Evolutionary conservation across 2,888 invertebrate genomes (phyloP), one percentile per base, ranked within the genome.

Genomic region (Phania funesta): DNA sequence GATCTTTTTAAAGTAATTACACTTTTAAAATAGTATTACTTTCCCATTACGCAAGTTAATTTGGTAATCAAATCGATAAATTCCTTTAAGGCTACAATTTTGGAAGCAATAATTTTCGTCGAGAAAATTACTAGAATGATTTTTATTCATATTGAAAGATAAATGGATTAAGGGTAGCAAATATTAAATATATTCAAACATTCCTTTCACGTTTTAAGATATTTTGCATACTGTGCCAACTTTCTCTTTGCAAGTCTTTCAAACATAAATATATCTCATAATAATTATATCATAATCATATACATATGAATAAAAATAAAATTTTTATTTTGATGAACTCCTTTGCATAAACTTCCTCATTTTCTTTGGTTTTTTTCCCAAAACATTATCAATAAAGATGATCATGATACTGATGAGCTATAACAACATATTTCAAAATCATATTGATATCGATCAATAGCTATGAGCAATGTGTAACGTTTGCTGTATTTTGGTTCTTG

Each of bases 391-490:
- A 68, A 60, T 44, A 35, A 71, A 79, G 71, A 79, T 73, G 71
- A 79, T 79, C 78, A 79, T 73, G 65, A 79, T 68, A 52, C 60
- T 79, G 78, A 79, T 79, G 78, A 79, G 65, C 82, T 70, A 78
- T 78, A 78, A 82, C 71, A 82, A 82, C 82, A 82, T 82, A 82
- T 82, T 82, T 82, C 78, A 82, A 78, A 78, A 82, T 82, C 78
- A 82, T 82, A 78, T 75, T 70, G 78, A 82, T 82, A 82, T 75
- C 65, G 82, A 82, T 82, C 82, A 82, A 71, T 78, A 54, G 78
- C 82, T 82, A 82, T 54, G 75, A 74, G 82, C 82, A 75, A 82
- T 82, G 73, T 82, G 78, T 78, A 82, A 74, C 74, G 78, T 74
- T 68, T 74, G 71, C 58, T 41, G 44, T 65, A 32, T 46, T 60